These are phyloP conservation scores for Brenthis hecate DNA, from an alignment of 2,888 invertebrate species.

Conservation along the genomic window DNA sequence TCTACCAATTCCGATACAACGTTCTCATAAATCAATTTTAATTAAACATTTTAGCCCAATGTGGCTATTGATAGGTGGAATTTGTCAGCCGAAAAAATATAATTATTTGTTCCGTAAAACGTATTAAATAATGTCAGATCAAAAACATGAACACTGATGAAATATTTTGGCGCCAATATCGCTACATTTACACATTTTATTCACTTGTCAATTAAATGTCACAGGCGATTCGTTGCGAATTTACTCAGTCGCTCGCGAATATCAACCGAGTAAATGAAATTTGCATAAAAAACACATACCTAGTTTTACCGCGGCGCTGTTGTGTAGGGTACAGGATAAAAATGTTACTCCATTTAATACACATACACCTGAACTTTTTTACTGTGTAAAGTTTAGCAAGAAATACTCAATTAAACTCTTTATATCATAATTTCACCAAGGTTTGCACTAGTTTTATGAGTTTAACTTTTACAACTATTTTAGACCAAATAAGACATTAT, in stretches of 20 bases:
- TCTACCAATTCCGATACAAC: constrained; percentile 59
- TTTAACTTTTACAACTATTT: background rate
- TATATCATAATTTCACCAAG: constrained; percentile 35
- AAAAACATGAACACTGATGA: constrained; percentile 47
- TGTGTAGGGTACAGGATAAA: constrained; percentile 41
- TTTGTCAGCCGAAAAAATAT: constrained; percentile 59
- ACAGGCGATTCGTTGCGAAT: constrained; percentile 72
- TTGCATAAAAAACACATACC: constrained; percentile 72
- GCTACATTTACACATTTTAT: constrained; percentile 68
- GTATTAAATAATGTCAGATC: constrained; percentile 41
- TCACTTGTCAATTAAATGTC: constrained; percentile 78
- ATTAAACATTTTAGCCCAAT: constrained; percentile 62
- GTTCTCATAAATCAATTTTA: constrained; percentile 69
- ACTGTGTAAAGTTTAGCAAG: constrained; percentile 32
- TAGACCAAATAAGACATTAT: no score
- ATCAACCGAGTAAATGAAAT: constrained; percentile 73
- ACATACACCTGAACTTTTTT: constrained; percentile 39
- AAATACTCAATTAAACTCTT: constrained; percentile 36
- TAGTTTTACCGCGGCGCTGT: constrained; percentile 45
- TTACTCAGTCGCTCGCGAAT: constrained; percentile 69
- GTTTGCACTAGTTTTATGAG: constrained; percentile 26
- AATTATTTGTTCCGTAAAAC: constrained; percentile 51
- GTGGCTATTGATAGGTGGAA: constrained; percentile 49
- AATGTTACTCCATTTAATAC: constrained; percentile 37
- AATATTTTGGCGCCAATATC: constrained; percentile 60